Evolutionary conservation across 2,113 vertebrate genomes (phyloP).

Genomic region (Choloepus hoffmanni): DNA sequence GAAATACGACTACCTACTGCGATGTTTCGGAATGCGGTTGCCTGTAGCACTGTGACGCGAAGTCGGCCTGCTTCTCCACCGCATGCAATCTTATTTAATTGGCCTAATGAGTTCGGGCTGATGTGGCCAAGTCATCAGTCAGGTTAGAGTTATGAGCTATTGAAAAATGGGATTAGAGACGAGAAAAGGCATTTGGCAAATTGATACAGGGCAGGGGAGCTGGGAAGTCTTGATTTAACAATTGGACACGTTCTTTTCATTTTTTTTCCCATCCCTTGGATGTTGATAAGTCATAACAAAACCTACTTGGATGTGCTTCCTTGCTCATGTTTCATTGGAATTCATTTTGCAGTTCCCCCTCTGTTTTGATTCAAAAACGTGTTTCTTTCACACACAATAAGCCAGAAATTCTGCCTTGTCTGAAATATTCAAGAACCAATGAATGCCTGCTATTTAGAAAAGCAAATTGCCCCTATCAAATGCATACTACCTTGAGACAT

Average conservation of each 20-base stretch:
- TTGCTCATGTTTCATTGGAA: constrained; percentile 38
- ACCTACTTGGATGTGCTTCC: constrained; percentile 5
- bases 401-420: constrained; percentile 33
- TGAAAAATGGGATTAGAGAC: constrained; percentile 66
- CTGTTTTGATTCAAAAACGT: constrained; percentile 67
- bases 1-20: background rate
- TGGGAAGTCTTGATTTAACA: constrained; percentile 50
- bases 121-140: constrained; percentile 67
- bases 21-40: background rate
- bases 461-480: background rate
- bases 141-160: constrained; percentile 57
- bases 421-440: constrained; percentile 24
- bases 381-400: constrained; percentile 50
- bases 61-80: background rate
- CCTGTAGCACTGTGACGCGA: background rate
- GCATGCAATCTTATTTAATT: constrained; percentile 53
- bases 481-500: background rate
- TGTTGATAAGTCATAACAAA: constrained; percentile 63
- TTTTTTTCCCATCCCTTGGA: constrained; percentile 22
- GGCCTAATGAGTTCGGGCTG: constrained; percentile 70
- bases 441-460: constrained; percentile 16
- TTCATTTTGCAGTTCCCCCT: constrained; percentile 50
- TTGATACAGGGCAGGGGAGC: constrained; percentile 6
- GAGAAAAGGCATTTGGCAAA: constrained; percentile 68
- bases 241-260: constrained; percentile 38